These are phyloP conservation scores for Cerastis leucographa DNA, from an alignment of 2,888 invertebrate species.

Conservation along the genomic window DNA sequence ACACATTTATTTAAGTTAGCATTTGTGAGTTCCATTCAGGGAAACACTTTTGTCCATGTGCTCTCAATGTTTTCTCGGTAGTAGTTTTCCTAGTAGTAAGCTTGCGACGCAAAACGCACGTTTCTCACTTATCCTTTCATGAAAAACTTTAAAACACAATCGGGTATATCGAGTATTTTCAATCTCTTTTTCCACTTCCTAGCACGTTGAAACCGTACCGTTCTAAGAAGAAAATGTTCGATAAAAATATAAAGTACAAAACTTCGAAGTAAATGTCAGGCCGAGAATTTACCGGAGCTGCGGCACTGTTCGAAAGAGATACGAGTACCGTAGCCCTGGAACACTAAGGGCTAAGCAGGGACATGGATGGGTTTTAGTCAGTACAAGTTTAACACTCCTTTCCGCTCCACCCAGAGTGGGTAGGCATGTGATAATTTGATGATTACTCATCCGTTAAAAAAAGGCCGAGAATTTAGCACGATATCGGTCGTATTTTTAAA, in stretches of 20 bases:
- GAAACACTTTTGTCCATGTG: not conserved
- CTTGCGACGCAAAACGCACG: not conserved
- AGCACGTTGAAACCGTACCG: not conserved
- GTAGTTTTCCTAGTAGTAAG: too few species aligned
- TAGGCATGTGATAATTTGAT: too few species aligned
- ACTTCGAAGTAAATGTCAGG: not conserved
- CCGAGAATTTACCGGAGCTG: not conserved
- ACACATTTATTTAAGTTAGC: not conserved
- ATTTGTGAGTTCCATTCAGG: not conserved
- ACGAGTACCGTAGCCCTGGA: too few species aligned
- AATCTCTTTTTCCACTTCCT: not conserved
- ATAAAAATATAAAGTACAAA: not conserved
- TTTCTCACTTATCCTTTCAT: not conserved
- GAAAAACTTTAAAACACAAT: not conserved
- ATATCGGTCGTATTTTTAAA: not conserved
- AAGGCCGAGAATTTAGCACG: not conserved
- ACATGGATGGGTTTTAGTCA: too few species aligned
- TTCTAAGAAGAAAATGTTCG: not conserved
- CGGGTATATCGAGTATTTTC: not conserved
- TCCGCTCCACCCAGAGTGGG: too few species aligned
- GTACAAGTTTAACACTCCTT: too few species aligned
- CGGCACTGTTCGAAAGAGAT: too few species aligned
- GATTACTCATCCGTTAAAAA: too few species aligned
- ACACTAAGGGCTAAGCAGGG: too few species aligned
- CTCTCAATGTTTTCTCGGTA: not conserved